Conservation (phyloP, 2,797 vertebrate species). For the Eurystomus glaucurus region DNA sequence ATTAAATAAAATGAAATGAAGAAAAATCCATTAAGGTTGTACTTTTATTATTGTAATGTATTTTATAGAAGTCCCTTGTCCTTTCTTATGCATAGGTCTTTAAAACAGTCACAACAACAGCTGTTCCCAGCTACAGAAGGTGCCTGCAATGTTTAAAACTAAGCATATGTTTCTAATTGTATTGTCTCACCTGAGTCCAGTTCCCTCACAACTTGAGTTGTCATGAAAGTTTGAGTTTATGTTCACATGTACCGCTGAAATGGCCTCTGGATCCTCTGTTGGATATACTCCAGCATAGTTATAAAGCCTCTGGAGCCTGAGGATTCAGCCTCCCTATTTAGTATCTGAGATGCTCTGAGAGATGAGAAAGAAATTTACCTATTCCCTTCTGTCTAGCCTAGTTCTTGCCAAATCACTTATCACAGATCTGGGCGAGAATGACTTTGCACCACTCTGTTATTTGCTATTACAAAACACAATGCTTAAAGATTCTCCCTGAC, state of each 20-base stretch:
- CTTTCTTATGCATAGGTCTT: conserved; percentile 6
- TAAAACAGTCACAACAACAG: not conserved
- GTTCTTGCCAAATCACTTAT: not conserved
- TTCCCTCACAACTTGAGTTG: not conserved
- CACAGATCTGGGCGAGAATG: not conserved
- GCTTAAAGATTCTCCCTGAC: not conserved
- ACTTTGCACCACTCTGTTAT: not conserved
- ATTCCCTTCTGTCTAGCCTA: not conserved
- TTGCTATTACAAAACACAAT: not conserved
- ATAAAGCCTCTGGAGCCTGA: not conserved
- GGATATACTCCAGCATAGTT: not conserved
- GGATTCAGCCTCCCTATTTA: conserved; percentile 29
- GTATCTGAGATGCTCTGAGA: not conserved
- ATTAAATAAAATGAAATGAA: conserved; percentile 5
- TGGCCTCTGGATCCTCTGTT: not conserved
- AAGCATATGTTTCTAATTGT: conserved; percentile 34
- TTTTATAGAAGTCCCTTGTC: not conserved
- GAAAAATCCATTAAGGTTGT: not conserved
- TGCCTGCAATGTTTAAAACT: conserved; percentile 18
- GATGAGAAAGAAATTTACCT: conserved; percentile 31
- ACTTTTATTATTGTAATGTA: not conserved
- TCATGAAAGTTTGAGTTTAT: conserved; percentile 8
- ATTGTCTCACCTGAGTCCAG: conserved; percentile 33
- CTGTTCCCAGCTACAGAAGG: conserved; percentile 8
- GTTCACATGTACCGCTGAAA: not conserved